These are phyloP conservation scores for Acrocephalus kingi DNA, from an alignment of 2,113 vertebrate species.

Conservation along the genomic window DNA sequence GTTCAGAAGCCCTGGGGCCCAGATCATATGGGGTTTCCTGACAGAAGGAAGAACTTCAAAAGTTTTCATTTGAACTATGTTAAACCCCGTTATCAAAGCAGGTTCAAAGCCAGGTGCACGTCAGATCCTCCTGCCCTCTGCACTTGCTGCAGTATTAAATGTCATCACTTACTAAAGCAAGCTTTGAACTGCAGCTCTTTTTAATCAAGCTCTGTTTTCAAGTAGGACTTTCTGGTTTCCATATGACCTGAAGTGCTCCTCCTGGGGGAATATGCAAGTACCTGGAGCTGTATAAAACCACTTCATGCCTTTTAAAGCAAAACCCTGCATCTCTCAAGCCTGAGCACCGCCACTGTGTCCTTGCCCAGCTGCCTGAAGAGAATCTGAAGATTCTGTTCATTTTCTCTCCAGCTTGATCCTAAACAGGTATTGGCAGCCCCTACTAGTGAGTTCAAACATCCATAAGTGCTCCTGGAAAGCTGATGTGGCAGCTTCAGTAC, in stretches of 20 bases:
- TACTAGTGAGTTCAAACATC: neutral
- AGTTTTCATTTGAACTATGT: neutral
- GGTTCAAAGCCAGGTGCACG: slow-evolving; percentile 38
- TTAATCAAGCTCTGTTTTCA: slow-evolving; percentile 63
- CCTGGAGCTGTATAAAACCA: slow-evolving; percentile 34
- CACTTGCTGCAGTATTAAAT: slow-evolving; percentile 46
- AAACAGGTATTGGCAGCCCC: neutral
- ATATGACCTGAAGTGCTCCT: slow-evolving; percentile 59
- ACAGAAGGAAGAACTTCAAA: neutral
- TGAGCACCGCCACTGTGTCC: neutral
- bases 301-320: slow-evolving; percentile 39
- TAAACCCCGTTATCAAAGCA: neutral
- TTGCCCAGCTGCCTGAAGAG: slow-evolving; percentile 4
- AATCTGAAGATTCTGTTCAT: neutral
- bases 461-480: neutral
- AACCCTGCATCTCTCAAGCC: slow-evolving; percentile 1
- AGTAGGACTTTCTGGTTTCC: slow-evolving; percentile 56
- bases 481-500: neutral
- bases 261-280: slow-evolving; percentile 37
- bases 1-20: neutral
- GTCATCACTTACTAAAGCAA: neutral
- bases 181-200: slow-evolving; percentile 55
- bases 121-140: slow-evolving; percentile 24
- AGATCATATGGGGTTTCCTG: neutral
- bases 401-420: neutral